Percentiles rank a stretch among this genome's conserved stretches.
Conservation (phyloP, 2,797 vertebrate species). For the Hoplostethus mediterraneus region DNA sequence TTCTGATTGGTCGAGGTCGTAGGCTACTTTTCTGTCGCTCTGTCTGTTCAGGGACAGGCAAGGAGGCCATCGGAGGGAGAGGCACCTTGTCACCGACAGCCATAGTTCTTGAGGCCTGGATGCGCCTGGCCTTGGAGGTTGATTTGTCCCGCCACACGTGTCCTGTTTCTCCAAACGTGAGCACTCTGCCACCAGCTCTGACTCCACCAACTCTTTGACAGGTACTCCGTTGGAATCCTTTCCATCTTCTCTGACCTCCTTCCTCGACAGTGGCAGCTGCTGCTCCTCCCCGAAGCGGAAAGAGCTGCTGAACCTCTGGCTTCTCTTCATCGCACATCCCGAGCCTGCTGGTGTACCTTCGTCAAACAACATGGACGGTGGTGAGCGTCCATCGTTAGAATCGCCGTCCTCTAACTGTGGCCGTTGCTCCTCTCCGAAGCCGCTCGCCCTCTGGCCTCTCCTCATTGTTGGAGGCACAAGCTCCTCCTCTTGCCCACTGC, state of each 20-base stretch:
- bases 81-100: constrained; percentile 74
- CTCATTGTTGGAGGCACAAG: constrained; percentile 48
- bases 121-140: constrained; percentile 31
- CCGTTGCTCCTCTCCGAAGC: constrained; percentile 51
- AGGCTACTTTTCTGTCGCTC: constrained; percentile 51
- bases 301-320: constrained; percentile 69
- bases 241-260: constrained; percentile 34
- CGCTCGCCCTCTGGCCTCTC: constrained; percentile 62
- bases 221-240: constrained; percentile 40
- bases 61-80: constrained; percentile 73
- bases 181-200: constrained; percentile 24
- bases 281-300: constrained; percentile 69
- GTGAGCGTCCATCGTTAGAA: constrained; percentile 29
- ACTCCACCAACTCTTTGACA: constrained; percentile 35
- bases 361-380: too few species aligned
- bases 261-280: constrained; percentile 8
- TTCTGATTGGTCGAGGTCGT: constrained; percentile 59
- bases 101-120: constrained; percentile 74
- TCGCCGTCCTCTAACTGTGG: constrained; percentile 31
- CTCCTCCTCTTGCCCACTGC: constrained; percentile 23
- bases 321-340: constrained; percentile 72
- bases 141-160: constrained; percentile 20
- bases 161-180: constrained; percentile 22
- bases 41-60: constrained; percentile 71
- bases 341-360: constrained; percentile 33